phyloP scores from a whole-genome alignment of 2,797 vertebrate species.

The Rhinichthys osculus region DNA sequence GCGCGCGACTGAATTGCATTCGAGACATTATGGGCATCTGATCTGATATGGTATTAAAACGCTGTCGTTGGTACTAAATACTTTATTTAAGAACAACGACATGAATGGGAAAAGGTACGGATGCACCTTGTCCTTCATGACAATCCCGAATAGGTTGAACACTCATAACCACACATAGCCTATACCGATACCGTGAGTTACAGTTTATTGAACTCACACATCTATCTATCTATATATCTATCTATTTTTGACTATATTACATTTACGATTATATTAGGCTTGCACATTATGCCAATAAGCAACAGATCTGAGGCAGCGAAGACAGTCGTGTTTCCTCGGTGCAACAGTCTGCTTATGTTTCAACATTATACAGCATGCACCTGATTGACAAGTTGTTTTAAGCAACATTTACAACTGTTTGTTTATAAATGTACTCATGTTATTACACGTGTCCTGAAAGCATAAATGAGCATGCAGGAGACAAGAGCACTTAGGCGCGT shows the following conservation, averaged over 20 bases:
- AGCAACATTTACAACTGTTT: constrained; percentile 11
- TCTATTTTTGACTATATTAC: not conserved
- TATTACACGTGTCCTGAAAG: constrained; percentile 15
- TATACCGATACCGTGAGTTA: not conserved
- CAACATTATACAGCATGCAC: constrained; percentile 31
- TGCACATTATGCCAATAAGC: not conserved
- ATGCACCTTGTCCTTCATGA: constrained; percentile 28
- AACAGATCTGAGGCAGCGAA: constrained; percentile 6
- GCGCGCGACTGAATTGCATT: not conserved
- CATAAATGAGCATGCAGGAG: not conserved
- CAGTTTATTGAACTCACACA: not conserved
- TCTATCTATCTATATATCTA: not conserved
- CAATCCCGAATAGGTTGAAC: constrained; percentile 15
- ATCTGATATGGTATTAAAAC: not conserved
- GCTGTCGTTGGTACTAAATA: not conserved
- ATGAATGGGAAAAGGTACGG: not conserved
- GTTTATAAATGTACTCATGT: not conserved
- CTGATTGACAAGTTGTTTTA: constrained; percentile 34
- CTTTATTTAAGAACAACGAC: not conserved
- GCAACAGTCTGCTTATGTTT: constrained; percentile 34
- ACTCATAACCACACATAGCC: constrained; percentile 5
- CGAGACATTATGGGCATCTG: not conserved
- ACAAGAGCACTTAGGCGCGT: constrained; percentile 4
- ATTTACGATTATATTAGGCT: not conserved
- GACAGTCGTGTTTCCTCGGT: not conserved